Base-by-base conservation (phyloP, 2,888 invertebrate species). In the Mesoligia furuncula region DNA sequence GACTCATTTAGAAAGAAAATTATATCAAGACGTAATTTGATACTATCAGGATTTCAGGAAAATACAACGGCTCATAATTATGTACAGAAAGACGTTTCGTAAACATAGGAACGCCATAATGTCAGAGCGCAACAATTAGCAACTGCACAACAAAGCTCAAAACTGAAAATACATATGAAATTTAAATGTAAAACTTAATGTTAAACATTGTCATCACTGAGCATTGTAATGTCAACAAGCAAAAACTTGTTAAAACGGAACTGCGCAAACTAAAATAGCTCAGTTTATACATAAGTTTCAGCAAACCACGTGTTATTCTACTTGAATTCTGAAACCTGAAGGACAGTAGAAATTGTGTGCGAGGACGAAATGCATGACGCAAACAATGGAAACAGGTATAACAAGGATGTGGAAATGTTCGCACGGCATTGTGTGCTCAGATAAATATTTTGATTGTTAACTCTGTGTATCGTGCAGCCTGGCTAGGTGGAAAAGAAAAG, bases 351-450 rank as follows among this genome's bases (percentile, higher is more conserved):
- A 87, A 88, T 87, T 86, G 83, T 85, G 31, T 75, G 79, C 81
- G 79, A 86, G 83, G 89, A 87, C 79, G 80, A 87, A 87, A 89
- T 87, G 79, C 79, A 86, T 80, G 77, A 80, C 48, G 79, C 81
- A 80, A 84, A 90, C 90, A 89, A 89, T 86, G 75, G 85, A 78
- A 82, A 61, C 77, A 81, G 66, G 75, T 68, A 71, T 75, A 85
- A 88, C 88, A 89, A 89, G 90, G 90, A 90, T 85, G 87, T 81
- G 85, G 83, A 85, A 90, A 87, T 79, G 73, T 80, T 79, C 78
- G 71, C 82, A 75, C 78, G 69, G 81, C 82, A 90, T 85, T 87
- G 84, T 86, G 75, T 71, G 61, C 72, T n/a, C 69, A 77, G 79
- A 81, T 81, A 80, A 78, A 85, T 84, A 80, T 80, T 87, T 85